Evolutionary conservation across 2,797 vertebrate species (phyloP).

Genomic region (Leontopithecus rosalia): DNA sequence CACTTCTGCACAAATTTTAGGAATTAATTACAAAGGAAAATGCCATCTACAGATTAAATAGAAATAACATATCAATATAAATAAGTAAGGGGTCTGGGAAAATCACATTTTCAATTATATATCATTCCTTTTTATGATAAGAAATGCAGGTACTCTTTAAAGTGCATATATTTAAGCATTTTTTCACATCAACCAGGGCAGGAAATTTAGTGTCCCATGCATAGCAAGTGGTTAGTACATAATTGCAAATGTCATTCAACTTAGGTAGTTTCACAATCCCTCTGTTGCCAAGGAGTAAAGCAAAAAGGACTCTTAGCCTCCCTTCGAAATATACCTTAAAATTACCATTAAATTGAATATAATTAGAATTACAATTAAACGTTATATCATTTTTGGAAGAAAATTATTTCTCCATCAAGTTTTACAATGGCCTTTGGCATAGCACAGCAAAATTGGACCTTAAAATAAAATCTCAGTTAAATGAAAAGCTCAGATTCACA

Average conservation of each 20-base stretch:
- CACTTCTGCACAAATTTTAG: conserved; percentile 35
- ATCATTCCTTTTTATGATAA: conserved; percentile 31
- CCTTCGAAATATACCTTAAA: conserved; percentile 51
- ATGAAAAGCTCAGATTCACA: conserved; percentile 70
- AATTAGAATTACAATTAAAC: conserved; percentile 72
- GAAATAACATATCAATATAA: conserved; percentile 45
- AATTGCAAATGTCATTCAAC: conserved; percentile 56
- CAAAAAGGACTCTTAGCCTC: conserved; percentile 35
- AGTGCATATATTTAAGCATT: conserved; percentile 24
- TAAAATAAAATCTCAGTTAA: conserved; percentile 74
- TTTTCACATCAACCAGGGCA: not conserved
- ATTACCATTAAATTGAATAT: conserved; percentile 62
- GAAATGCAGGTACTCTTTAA: conserved; percentile 48
- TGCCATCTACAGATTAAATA: conserved; percentile 12
- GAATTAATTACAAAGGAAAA: conserved; percentile 56
- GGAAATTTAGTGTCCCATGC: conserved; percentile 39
- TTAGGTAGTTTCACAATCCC: conserved; percentile 31
- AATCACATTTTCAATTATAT: not conserved
- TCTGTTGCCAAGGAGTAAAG: conserved; percentile 37
- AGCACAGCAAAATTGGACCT: conserved; percentile 58
- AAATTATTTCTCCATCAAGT: conserved; percentile 74
- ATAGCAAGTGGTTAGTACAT: conserved; percentile 26
- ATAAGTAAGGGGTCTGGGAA: not conserved
- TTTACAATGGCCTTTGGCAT: conserved; percentile 75
- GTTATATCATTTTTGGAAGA: conserved; percentile 58